These are phyloP conservation scores for Griposia aprilina DNA, from an alignment of 2,888 invertebrate genomes.

Conservation along the genomic window DNA sequence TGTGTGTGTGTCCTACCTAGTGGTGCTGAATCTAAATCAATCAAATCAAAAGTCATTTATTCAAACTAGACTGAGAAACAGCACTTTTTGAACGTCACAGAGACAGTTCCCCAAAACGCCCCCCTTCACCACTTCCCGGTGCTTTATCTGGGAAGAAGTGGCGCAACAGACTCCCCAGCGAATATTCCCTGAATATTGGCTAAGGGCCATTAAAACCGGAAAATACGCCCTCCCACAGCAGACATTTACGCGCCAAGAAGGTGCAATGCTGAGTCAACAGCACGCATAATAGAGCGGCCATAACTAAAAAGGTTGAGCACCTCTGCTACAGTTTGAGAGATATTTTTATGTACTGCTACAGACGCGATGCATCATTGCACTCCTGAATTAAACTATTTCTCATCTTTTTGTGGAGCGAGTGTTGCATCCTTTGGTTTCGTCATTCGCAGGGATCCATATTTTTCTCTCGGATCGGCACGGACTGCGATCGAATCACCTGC, in stretches of 20 bases:
- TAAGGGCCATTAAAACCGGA: neutral
- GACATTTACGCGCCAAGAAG: neutral
- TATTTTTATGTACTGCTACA: constrained; percentile 11
- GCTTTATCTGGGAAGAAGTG: neutral
- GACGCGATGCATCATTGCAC: constrained; percentile 23
- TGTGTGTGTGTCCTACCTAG: too few relatives aligned
- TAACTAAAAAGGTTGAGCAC: constrained; percentile 1
- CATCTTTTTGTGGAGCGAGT: neutral
- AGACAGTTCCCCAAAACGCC: neutral
- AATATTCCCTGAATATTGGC: neutral
- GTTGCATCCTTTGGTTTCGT: neutral
- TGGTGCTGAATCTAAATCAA: neutral
- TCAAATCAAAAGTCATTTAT: neutral
- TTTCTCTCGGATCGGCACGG: neutral
- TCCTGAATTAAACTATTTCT: constrained; percentile 12
- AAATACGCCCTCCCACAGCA: too few relatives aligned
- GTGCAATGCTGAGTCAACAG: neutral
- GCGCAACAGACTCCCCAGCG: too few relatives aligned
- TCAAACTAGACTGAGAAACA: neutral
- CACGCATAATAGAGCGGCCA: neutral
- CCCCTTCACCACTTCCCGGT: neutral
- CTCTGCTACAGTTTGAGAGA: neutral
- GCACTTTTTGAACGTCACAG: too few relatives aligned
- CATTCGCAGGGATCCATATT: neutral
- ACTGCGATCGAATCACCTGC: neutral